These are phyloP conservation scores for Danaus melanippus DNA, from an alignment of 1,140 invertebrate genomes.

Conservation along the genomic window DNA sequence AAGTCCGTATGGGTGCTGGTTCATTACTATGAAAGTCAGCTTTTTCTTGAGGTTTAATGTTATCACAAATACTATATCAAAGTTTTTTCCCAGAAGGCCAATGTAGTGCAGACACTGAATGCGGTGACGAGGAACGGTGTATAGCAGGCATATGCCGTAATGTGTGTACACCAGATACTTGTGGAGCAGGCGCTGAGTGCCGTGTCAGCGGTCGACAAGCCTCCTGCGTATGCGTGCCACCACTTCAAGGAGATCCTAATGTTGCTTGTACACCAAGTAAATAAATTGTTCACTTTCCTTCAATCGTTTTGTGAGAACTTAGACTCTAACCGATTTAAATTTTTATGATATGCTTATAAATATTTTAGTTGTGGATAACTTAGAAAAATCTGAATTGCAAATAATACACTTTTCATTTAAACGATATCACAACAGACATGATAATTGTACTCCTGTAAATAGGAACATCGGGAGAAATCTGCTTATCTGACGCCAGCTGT, in stretches of 20 bases:
- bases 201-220: constrained; percentile 82
- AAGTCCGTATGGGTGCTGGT: too few species aligned
- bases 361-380: too few species aligned
- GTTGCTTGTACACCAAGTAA: constrained; percentile 83
- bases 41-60: too few species aligned
- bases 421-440: too few species aligned
- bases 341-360: too few species aligned
- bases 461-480: constrained; percentile 75
- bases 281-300: neutral
- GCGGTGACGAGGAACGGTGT: constrained; percentile 81
- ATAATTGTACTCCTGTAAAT: constrained; percentile 8
- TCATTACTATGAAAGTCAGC: too few species aligned
- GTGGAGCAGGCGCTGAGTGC: constrained; percentile 86
- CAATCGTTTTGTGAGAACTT: neutral
- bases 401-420: neutral
- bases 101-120: constrained; percentile 73
- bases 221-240: constrained; percentile 82
- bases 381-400: neutral
- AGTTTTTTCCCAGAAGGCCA: constrained; percentile 61
- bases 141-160: constrained; percentile 81
- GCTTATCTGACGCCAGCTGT: constrained; percentile 81
- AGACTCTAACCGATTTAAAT: too few species aligned
- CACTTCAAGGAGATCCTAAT: constrained; percentile 85
- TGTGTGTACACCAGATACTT: constrained; percentile 82
- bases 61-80: neutral